Conservation (phyloP, 2,888 invertebrate genomes). For the Andrena chrysosceles region DNA sequence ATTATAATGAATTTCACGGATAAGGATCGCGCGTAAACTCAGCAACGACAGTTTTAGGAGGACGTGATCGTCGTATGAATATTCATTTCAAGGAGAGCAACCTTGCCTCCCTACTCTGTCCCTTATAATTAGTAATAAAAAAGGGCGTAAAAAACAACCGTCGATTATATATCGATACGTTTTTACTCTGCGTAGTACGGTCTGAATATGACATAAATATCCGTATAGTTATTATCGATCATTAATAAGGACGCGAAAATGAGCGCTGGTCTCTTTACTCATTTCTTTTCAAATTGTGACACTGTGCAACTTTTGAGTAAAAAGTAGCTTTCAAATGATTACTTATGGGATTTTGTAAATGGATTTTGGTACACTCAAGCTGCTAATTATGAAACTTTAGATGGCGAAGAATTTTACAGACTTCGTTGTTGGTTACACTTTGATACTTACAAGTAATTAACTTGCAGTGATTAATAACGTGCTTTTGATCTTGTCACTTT, state of each 20-base stretch:
- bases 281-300: background rate
- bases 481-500: background rate
- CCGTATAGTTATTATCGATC: slow-evolving; percentile 11
- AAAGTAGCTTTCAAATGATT: background rate
- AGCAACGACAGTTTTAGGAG: slow-evolving; percentile 59
- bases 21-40: slow-evolving; percentile 70
- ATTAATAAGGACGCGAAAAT: background rate
- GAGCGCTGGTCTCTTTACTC: background rate
- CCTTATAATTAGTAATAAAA: slow-evolving; percentile 36
- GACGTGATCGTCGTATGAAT: slow-evolving; percentile 68
- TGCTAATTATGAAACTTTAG: background rate
- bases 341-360: background rate
- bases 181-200: background rate
- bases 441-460: too few species aligned
- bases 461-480: slow-evolving; percentile 27
- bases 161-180: background rate
- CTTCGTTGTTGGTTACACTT: background rate
- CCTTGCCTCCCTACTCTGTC: background rate
- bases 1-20: slow-evolving; percentile 71
- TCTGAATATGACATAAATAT: background rate
- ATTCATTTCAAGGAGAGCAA: slow-evolving; percentile 63
- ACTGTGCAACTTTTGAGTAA: background rate
- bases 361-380: background rate
- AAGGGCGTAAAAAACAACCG: background rate
- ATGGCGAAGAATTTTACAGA: background rate